phyloP scores from a whole-genome alignment of 2,113 vertebrate species.

The Calypte anna region DNA sequence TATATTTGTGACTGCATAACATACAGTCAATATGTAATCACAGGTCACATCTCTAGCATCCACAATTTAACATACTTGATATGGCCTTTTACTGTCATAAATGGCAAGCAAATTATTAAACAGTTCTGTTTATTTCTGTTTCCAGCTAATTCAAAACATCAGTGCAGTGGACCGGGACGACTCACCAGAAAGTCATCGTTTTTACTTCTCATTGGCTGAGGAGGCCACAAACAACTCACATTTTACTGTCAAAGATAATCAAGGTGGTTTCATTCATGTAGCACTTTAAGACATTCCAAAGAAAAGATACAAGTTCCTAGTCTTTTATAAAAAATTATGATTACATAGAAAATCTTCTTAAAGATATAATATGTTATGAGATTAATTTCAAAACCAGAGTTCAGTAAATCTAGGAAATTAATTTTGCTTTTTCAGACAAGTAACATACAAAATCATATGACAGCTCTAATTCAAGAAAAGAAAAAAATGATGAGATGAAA shows the following conservation, averaged over 20 bases:
- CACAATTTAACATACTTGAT: not conserved
- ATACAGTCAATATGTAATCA: not conserved
- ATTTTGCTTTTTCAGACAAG: not conserved
- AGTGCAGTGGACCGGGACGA: conserved; percentile 89
- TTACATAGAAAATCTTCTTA: not conserved
- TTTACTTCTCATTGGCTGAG: conserved; percentile 84
- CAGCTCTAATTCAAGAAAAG: not conserved
- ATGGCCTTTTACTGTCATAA: not conserved
- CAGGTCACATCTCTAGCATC: not conserved
- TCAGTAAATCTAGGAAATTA: not conserved
- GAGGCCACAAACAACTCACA: conserved; percentile 81
- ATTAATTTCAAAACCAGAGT: not conserved
- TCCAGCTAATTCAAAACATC: conserved; percentile 87
- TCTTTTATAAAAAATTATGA: not conserved
- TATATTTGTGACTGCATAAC: not conserved
- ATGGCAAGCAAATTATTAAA: not conserved
- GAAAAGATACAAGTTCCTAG: not conserved
- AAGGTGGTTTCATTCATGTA: conserved; percentile 75
- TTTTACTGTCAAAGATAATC: conserved; percentile 89
- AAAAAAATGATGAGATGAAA: not conserved
- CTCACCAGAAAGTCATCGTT: conserved; percentile 81
- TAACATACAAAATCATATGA: not conserved
- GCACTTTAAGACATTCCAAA: not conserved
- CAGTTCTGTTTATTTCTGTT: not conserved
- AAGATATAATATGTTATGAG: not conserved